phyloP scores from a whole-genome alignment of 2,888 invertebrate species.

The Petrolisthes cinctipes region DNA sequence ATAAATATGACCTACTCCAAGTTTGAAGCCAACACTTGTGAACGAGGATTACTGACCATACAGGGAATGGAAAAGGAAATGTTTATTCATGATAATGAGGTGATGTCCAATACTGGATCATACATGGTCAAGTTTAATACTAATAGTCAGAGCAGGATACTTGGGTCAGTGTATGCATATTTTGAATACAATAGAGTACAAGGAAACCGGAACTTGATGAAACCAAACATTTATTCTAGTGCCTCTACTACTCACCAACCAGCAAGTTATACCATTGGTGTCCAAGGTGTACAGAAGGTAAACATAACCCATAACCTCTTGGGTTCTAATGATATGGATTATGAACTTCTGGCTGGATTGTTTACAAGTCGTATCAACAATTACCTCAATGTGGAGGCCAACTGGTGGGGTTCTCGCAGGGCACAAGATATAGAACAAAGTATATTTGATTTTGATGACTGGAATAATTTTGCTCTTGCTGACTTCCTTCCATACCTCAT shows the following conservation, averaged over 20 bases:
- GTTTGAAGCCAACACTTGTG: slow-evolving; percentile 88
- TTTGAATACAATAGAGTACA: slow-evolving; percentile 84
- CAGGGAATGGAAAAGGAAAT: slow-evolving; percentile 97
- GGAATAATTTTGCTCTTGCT: slow-evolving; percentile 97
- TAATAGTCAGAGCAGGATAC: slow-evolving; percentile 92
- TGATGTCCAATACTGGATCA: slow-evolving; percentile 83
- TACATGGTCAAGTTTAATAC: slow-evolving; percentile 89
- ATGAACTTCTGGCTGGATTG: slow-evolving; percentile 89
- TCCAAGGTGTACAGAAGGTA: slow-evolving; percentile 95
- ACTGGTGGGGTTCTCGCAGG: slow-evolving; percentile 94
- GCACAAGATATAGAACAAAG: slow-evolving; percentile 81
- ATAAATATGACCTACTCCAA: slow-evolving; percentile 88
- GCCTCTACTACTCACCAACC: slow-evolving; percentile 69
- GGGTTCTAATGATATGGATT: slow-evolving; percentile 82
- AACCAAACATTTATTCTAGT: slow-evolving; percentile 23
- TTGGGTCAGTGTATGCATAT: slow-evolving; percentile 84
- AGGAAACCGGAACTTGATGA: slow-evolving; percentile 73
- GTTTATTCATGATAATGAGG: slow-evolving; percentile 83
- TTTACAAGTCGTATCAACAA: slow-evolving; percentile 88
- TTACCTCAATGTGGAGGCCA: slow-evolving; percentile 87
- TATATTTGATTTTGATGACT: slow-evolving; percentile 98
- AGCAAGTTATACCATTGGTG: slow-evolving; percentile 88
- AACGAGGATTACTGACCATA: slow-evolving; percentile 82
- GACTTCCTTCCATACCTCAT: slow-evolving; percentile 88
- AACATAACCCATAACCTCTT: slow-evolving; percentile 90